Conservation (phyloP, 2,113 vertebrate genomes). For the Prochilodus magdalenae region DNA sequence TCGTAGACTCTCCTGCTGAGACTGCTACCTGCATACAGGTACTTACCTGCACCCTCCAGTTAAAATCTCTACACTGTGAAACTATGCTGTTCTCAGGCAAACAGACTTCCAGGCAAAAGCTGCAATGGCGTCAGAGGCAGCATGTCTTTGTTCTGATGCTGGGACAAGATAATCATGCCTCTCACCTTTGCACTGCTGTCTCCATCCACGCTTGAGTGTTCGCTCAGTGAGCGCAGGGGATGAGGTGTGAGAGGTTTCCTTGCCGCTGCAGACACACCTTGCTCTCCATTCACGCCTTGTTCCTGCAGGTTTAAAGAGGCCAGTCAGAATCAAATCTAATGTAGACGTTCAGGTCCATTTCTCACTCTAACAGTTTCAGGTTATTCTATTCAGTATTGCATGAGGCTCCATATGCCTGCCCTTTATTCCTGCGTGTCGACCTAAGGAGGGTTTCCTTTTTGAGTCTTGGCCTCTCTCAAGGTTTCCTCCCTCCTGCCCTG, state of each 20-base stretch:
- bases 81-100: background rate
- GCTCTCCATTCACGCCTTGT: background rate
- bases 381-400: no score
- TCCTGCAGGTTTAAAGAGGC: constrained; percentile 1
- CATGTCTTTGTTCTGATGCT: background rate
- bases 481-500: no score
- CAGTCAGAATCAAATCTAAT: no score
- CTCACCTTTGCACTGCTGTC: constrained; percentile 28
- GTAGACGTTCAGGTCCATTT: no score
- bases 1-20: background rate
- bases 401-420: no score
- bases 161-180: background rate
- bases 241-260: background rate
- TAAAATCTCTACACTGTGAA: background rate
- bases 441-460: no score
- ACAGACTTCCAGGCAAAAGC: background rate
- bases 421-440: no score
- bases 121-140: background rate
- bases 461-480: no score
- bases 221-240: constrained; percentile 2
- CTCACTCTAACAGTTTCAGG: no score
- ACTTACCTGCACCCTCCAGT: background rate
- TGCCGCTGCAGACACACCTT: background rate
- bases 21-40: background rate
- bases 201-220: constrained; percentile 8